A percentile compares a stretch with the other conserved stretches of the same genome.
Evolutionary conservation across 2,888 invertebrate species (phyloP).

Genomic region (Cremastobaeus sp.): DNA sequence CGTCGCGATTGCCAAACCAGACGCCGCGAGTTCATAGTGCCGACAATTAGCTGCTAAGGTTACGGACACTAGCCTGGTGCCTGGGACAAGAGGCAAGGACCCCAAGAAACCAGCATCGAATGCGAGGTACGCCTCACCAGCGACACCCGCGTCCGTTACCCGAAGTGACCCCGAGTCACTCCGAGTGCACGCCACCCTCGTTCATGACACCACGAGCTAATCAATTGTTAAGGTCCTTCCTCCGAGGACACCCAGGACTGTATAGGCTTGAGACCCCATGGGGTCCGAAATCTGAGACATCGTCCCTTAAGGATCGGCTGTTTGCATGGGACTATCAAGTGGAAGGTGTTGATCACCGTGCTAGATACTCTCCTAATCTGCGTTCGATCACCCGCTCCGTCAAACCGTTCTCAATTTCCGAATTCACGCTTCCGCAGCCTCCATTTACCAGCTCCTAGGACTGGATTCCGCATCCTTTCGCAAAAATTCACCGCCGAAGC

Average conservation of each 20-base stretch:
- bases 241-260: no score
- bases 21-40: slow-evolving; percentile 43
- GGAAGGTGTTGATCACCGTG: slow-evolving; percentile 1
- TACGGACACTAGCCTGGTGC: slow-evolving; percentile 20
- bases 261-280: no score
- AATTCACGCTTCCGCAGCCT: no score
- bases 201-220: neutral
- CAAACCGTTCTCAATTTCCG: no score
- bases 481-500: neutral
- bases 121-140: slow-evolving; percentile 32
- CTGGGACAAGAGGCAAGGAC: slow-evolving; percentile 9
- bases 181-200: neutral
- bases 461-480: no score
- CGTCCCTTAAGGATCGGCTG: no score
- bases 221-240: no score
- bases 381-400: no score
- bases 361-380: no score
- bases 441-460: no score
- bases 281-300: no score
- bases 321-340: no score
- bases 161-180: slow-evolving; percentile 6
- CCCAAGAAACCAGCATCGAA: slow-evolving; percentile 3
- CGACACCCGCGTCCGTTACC: slow-evolving; percentile 19
- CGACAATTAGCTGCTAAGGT: slow-evolving; percentile 12
- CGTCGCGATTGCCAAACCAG: slow-evolving; percentile 14